Evolutionary conservation across 1,140 invertebrate species (phyloP), one percentile per base, ranked within the genome.

Genomic region (Danaus plexippus): DNA sequence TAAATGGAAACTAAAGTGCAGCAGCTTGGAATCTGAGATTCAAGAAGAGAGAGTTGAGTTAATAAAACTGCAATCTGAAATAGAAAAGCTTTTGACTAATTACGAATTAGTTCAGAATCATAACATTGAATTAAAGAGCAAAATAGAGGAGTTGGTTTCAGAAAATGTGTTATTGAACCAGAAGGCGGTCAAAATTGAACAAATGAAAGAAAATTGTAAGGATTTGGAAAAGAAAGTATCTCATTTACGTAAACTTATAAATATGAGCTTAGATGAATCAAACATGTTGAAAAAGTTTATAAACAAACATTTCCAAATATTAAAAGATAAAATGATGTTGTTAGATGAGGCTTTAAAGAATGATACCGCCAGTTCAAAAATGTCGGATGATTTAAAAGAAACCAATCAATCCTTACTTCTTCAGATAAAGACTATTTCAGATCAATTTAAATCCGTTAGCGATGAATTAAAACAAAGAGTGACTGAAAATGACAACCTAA

Each of bases 1-100:
- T 54, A 54, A 59, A 22, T 87, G 80, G 81, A 84, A 81, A 61
- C 54, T 65, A 52, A 85, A 86, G 57, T 87, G 73, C 60, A 66
- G 54, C 59, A 69, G 64, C 48, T 61, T 87, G 43, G 74, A 87
- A 69, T 71, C 73, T 43, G 81, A 82, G 69, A 80, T 83, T 52
- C 84, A 88, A 67, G 87, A 88, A 57, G 78, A 84, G 66, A 77
- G 84, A 64, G 71, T 84, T 15, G 87, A 89, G 61, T 66, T 87
- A 59, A 73, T 73, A 45, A 87, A 81, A 65, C 71, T 87, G 63
- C 83, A 84, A 64, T 67, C 77, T 15, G 77, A 87, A 75, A 86
- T 87, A 58, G 82, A 88, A 75, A 87, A 87, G 61, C 61, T 87
- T 44, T 61, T 87, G 11, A 51, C 64, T 55, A 81, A 80, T 63